Evolutionary conservation across 2,113 vertebrate genomes (phyloP).

Genomic region (Notechis scutatus): DNA sequence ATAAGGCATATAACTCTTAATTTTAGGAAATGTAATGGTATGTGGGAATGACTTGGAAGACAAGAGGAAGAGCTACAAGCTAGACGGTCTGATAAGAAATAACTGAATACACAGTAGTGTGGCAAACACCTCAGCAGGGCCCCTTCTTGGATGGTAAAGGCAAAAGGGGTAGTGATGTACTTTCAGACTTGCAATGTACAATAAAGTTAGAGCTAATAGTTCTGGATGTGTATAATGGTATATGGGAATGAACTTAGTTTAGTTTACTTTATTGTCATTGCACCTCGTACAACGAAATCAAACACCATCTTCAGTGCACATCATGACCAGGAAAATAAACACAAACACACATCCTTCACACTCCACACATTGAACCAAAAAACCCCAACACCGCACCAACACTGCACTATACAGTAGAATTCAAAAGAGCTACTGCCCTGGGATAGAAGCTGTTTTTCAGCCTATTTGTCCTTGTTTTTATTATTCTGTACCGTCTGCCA

Average conservation of each 20-base stretch:
- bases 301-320: too few species aligned
- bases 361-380: too few species aligned
- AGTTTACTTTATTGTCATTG: too few species aligned
- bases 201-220: not conserved
- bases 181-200: not conserved
- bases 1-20: not conserved
- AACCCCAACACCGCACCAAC: too few species aligned
- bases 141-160: not conserved
- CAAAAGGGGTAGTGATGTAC: not conserved
- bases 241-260: not conserved
- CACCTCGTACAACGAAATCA: too few species aligned
- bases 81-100: not conserved
- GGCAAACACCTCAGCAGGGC: not conserved
- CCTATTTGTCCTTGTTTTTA: too few species aligned
- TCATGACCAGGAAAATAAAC: too few species aligned
- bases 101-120: not conserved
- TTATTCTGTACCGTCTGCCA: too few species aligned
- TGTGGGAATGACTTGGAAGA: not conserved
- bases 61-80: not conserved
- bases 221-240: not conserved
- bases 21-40: not conserved
- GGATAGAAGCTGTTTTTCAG: too few species aligned
- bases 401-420: too few species aligned
- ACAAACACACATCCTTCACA: too few species aligned
- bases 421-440: too few species aligned